Conservation (phyloP, 2,888 invertebrate species). For the Eupithecia exiguata region DNA sequence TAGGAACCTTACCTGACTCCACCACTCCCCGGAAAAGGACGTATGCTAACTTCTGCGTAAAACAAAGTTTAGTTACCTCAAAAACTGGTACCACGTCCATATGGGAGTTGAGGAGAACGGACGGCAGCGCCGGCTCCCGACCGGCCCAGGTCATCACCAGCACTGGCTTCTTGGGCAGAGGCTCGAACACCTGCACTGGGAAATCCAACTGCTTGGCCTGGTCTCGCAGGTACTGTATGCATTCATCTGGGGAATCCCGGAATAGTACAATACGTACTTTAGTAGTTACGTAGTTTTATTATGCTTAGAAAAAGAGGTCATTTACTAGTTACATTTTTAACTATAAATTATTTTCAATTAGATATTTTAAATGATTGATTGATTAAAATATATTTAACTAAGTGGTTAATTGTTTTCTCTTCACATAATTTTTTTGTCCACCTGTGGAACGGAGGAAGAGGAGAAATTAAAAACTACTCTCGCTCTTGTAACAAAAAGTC, state of each 20-base stretch:
- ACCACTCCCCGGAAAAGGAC: neutral
- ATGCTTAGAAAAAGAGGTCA: too few relatives aligned
- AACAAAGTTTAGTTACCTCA: conserved; percentile 85
- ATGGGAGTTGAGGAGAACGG: conserved; percentile 95
- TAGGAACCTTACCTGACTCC: neutral
- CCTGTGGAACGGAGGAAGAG: too few relatives aligned
- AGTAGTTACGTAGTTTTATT: too few relatives aligned
- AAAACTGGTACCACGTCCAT: conserved; percentile 99
- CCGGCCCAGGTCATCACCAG: conserved; percentile 94
- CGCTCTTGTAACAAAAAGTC: too few relatives aligned
- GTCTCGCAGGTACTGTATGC: conserved; percentile 87
- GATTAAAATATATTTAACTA: too few relatives aligned
- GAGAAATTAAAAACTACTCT: too few relatives aligned
- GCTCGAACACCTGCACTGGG: conserved; percentile 84
- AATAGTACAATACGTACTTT: too few relatives aligned
- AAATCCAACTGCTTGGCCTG: conserved; percentile 89
- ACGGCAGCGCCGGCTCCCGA: conserved; percentile 86
- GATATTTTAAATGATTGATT: too few relatives aligned
- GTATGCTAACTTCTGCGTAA: neutral
- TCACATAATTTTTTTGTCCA: too few relatives aligned
- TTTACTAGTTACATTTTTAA: too few relatives aligned
- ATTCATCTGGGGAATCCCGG: conserved; percentile 84
- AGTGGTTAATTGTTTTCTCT: too few relatives aligned
- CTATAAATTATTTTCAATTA: too few relatives aligned
- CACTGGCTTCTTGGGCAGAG: conserved; percentile 88